Conservation (phyloP, 2,797 vertebrate genomes). For the Lagocephalus sceleratus region DNA sequence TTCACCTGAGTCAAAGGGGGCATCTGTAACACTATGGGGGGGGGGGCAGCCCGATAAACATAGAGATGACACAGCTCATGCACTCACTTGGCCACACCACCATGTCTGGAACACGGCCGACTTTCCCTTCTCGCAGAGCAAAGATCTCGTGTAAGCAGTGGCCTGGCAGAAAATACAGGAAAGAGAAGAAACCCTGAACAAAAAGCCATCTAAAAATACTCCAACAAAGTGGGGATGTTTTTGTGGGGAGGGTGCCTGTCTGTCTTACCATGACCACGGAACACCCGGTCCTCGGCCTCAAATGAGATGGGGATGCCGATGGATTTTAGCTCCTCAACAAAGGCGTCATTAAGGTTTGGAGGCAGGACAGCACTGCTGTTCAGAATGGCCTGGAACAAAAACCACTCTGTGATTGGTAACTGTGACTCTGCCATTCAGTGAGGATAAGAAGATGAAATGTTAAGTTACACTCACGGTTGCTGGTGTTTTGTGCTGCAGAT, state of each 20-base stretch:
- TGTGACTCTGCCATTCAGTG: constrained; percentile 10
- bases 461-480: constrained; percentile 82
- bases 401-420: constrained; percentile 27
- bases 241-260: not conserved
- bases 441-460: constrained; percentile 10
- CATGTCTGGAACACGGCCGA: constrained; percentile 91
- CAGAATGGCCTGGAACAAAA: constrained; percentile 78
- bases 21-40: constrained; percentile 28
- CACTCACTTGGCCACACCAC: constrained; percentile 97
- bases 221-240: not conserved
- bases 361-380: constrained; percentile 82
- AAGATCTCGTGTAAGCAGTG: constrained; percentile 98
- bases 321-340: constrained; percentile 87
- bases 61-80: constrained; percentile 18
- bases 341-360: constrained; percentile 86
- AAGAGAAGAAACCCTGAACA: not conserved
- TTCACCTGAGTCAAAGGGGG: constrained; percentile 44
- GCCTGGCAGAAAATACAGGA: constrained; percentile 73
- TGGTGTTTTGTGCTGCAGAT: constrained; percentile 87
- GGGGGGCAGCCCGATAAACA: constrained; percentile 5
- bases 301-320: constrained; percentile 85
- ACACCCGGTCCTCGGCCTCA: constrained; percentile 91
- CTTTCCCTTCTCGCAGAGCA: constrained; percentile 92
- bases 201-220: constrained; percentile 7
- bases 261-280: constrained; percentile 89